Evolutionary conservation across 2,888 invertebrate genomes (phyloP).

Genomic region (Antitype chi): DNA sequence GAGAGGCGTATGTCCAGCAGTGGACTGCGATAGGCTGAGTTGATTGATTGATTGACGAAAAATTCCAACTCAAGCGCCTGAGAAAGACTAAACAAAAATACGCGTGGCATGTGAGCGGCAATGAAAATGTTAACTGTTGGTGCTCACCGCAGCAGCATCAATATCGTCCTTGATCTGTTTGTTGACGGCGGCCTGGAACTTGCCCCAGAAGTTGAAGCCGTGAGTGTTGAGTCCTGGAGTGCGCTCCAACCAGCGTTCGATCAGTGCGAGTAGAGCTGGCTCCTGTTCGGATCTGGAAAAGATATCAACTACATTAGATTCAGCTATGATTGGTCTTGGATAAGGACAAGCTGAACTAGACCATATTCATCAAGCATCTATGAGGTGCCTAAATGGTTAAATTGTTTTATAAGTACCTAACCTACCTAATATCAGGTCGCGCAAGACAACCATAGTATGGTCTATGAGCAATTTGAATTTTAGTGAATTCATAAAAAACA

Average conservation of each 20-base stretch:
- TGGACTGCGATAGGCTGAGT: no score
- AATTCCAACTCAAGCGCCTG: no score
- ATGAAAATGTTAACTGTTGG: neutral
- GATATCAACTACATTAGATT: neutral
- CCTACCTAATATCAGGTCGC: no score
- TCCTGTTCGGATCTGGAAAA: constrained; percentile 93
- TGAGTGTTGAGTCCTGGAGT: constrained; percentile 97
- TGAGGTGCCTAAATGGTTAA: no score
- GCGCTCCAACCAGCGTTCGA: constrained; percentile 98
- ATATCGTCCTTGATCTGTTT: constrained; percentile 93
- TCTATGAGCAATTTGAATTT: neutral
- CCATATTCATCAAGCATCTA: no score
- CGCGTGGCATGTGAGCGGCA: no score
- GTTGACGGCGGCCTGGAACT: constrained; percentile 94
- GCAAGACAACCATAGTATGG: neutral
- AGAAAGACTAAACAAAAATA: no score
- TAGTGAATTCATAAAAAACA: no score
- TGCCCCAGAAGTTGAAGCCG: constrained; percentile 98
- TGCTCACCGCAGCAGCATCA: constrained; percentile 90
- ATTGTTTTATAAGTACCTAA: no score
- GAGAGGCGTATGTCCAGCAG: no score
- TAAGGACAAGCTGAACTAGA: neutral
- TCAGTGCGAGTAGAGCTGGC: constrained; percentile 95
- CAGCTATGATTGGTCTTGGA: neutral
- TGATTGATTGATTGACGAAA: no score